These are phyloP conservation scores for Ectemnius lituratus DNA, from an alignment of 2,888 invertebrate genomes.

Conservation along the genomic window DNA sequence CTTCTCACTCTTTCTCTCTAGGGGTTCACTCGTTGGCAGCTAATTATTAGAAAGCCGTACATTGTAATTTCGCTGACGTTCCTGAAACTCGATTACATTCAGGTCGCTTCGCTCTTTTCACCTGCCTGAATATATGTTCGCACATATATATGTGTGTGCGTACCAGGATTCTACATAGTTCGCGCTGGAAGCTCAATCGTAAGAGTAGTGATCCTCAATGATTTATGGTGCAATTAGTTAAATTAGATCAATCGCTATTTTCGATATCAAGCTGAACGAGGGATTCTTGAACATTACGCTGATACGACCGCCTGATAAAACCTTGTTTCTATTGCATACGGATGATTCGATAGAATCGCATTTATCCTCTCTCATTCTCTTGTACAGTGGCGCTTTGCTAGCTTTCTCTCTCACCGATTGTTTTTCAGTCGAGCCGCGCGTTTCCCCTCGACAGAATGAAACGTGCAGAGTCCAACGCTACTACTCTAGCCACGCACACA, in stretches of 20 bases:
- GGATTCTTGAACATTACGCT: constrained; percentile 8
- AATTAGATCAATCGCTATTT: constrained; percentile 17
- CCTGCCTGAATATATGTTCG: too few species aligned
- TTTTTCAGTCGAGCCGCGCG: too few species aligned
- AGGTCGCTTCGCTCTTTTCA: background rate
- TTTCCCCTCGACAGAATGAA: too few species aligned
- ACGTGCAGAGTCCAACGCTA: too few species aligned
- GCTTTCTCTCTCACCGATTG: background rate
- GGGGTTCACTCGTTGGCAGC: background rate
- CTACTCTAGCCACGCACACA: too few species aligned
- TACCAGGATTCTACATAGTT: background rate
- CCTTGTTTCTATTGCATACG: constrained; percentile 1
- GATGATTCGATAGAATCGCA: too few species aligned
- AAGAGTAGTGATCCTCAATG: background rate
- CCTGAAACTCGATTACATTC: constrained; percentile 7
- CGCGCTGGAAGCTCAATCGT: constrained; percentile 1
- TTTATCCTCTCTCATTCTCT: background rate
- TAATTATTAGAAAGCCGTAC: constrained; percentile 16
- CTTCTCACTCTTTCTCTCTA: background rate
- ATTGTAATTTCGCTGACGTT: constrained; percentile 8
- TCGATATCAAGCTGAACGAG: constrained; percentile 1
- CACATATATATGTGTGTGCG: background rate
- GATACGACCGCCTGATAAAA: constrained; percentile 3
- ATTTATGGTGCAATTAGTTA: constrained; percentile 22
- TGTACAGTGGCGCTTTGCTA: background rate